phyloP scores from a whole-genome alignment of 2,888 invertebrate genomes.

The Pecten maximus region DNA sequence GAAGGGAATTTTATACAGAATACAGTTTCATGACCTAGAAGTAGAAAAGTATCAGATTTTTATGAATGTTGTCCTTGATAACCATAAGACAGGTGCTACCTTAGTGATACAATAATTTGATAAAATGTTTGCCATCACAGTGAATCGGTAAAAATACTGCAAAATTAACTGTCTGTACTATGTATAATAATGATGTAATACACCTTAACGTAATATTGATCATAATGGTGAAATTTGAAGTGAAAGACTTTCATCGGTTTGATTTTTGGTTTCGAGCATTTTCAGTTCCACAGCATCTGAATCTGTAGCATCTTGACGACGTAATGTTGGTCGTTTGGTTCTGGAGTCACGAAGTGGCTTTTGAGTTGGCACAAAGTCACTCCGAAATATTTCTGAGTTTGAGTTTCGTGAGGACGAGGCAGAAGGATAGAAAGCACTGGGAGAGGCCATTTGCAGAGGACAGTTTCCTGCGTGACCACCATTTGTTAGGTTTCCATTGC shows the following conservation, averaged over 20 bases:
- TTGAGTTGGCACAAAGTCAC: neutral
- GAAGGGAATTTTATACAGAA: no score
- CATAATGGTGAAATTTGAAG: slow-evolving; percentile 37
- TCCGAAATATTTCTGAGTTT: neutral
- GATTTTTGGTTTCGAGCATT: slow-evolving; percentile 46
- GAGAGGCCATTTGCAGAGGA: neutral
- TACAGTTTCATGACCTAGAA: no score
- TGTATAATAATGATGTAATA: no score
- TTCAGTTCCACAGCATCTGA: slow-evolving; percentile 54
- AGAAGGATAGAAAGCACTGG: neutral
- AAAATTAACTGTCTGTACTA: no score
- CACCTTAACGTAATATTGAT: slow-evolving; percentile 17
- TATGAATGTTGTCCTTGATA: no score
- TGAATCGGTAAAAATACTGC: no score
- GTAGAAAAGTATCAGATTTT: no score
- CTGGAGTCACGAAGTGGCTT: slow-evolving; percentile 40
- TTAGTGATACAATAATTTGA: no score
- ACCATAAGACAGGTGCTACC: no score
- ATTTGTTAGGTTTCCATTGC: neutral
- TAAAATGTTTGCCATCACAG: no score
- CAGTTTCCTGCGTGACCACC: neutral
- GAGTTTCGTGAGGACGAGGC: neutral
- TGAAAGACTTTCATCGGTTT: slow-evolving; percentile 45
- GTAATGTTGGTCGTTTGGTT: slow-evolving; percentile 58
- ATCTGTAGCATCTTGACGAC: slow-evolving; percentile 65